phyloP scores from a whole-genome alignment of 2,888 invertebrate species.

The Callimorpha dominula region DNA sequence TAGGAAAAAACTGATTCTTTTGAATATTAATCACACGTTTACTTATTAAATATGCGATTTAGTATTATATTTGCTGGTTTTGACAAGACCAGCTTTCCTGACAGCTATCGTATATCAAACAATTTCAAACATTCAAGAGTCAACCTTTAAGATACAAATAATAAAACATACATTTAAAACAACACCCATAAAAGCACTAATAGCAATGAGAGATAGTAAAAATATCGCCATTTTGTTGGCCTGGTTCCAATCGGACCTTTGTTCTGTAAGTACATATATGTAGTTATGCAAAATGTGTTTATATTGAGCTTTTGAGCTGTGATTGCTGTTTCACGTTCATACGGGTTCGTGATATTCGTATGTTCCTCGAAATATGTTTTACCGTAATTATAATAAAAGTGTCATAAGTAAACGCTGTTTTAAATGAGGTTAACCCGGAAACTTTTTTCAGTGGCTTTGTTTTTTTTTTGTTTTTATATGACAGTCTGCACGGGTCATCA shows the following conservation, averaged over 20 bases:
- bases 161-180: conserved; percentile 15
- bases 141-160: conserved; percentile 1
- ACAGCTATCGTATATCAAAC: neutral
- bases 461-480: too few relatives aligned
- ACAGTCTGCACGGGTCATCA: neutral
- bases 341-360: conserved; percentile 6
- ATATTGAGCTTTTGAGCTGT: conserved; percentile 33
- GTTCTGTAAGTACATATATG: conserved; percentile 32
- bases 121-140: neutral
- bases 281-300: conserved; percentile 37
- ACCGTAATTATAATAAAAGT: too few relatives aligned
- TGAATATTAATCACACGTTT: too few relatives aligned
- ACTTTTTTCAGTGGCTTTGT: too few relatives aligned
- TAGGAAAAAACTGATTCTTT: too few relatives aligned
- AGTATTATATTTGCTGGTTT: too few relatives aligned
- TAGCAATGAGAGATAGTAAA: conserved; percentile 55
- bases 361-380: too few relatives aligned
- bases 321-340: conserved; percentile 28
- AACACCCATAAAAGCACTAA: conserved; percentile 46
- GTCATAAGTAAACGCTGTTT: too few relatives aligned
- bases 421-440: too few relatives aligned
- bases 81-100: neutral
- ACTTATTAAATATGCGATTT: too few relatives aligned
- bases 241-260: conserved; percentile 49
- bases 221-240: conserved; percentile 54